Base-by-base conservation (phyloP, 2,888 invertebrate genomes). In the Dioctria linearis region DNA sequence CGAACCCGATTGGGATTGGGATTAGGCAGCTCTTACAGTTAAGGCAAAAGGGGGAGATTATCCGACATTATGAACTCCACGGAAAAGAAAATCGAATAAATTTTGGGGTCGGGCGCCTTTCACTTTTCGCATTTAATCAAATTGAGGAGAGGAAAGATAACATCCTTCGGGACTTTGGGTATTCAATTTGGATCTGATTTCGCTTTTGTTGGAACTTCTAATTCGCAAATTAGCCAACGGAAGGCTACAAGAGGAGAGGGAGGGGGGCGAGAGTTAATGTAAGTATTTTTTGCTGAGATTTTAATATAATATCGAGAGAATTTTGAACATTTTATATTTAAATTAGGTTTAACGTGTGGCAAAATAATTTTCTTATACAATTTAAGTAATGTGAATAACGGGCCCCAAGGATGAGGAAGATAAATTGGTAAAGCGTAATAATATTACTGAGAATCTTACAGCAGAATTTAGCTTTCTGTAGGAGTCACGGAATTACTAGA, bases 121-220 rank as follows among this genome's bases (percentile, higher is more conserved):
- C 63, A 8, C 49, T 66, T 78, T 66, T 67, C 57, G 37, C 57
- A 79, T 79, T 79, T 79, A 79, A 79, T 79, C 78, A 79, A 79
- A 79, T 67, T 67, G 66, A 59, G 78, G 51, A 67, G 25, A 25
- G 25, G 25, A 25, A 25, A 51, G 66, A 79, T 59, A 79, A 66
- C 78, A 67, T 67, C 11, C 57, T 69, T 42, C 13, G 73, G 42
- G 59, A 4, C 57, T 69, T 42, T 9, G 73, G 42, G 59, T 57
- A 59, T 59, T 75, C 59, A 75, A 43, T 75, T 75, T 59, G 59
- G 42, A 57, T 75, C 42, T 40, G 59, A 75, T 75, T 59, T 51
- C 13, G 51, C 59, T 54, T 75, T 59, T 75, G 57, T 59, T 59
- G n/a, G 25, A 25, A 39, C 8, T 75, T 57, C 42, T 40, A 42